Base-by-base conservation (phyloP, 1,140 invertebrate species). In the Heliconius congener region DNA sequence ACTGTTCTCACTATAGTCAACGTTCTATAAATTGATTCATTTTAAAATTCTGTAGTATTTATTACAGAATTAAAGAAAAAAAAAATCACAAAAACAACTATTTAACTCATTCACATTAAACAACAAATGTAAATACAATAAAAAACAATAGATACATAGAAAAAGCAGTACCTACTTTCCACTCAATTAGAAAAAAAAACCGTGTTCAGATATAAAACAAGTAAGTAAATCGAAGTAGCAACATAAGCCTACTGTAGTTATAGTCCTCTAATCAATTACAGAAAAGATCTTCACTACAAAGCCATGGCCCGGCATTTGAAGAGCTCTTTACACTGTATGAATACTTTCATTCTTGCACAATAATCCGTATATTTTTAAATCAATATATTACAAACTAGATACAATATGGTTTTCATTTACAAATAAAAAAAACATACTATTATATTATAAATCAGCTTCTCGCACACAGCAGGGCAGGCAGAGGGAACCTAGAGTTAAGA, bases 211-310 rank as follows among this genome's bases (percentile, higher is more conserved):
- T 70, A 76, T 37, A 66, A 76, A 70, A 52, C 37, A 76, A 70
- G 60, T 76, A 66, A 46, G 42, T 1, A 16, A 42, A 76, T 46
- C 74, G 39, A 70, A 66, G 66, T 70, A 70, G 60, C 37, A 50
- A 70, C 74, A 46, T 50, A 34, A 66, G 1, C 55, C 57, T 37
- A 30, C 60, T 70, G 60, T 39, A 42, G 71, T 70, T 34, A 66
- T 70, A 70, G 57, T 27, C n/a, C 39, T 76, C 57, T 76, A 76
- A 76, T 76, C 19, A 70, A 70, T 55, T 55, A 42, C 52, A 52
- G 11, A 76, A 39, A 66, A 74, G n/a, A 27, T 76, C 19, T 76
- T 13, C 57, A 76, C 27, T 8, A 2, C 46, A 5, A 8, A 76
- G n/a, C n/a, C 23, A 9, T 34, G 13, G 0, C 23, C 11, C 3